Percentiles rank a stretch among this genome's conserved stretches.
Evolutionary conservation across 2,888 invertebrate species (phyloP).

Genomic region (Plusia festucae): DNA sequence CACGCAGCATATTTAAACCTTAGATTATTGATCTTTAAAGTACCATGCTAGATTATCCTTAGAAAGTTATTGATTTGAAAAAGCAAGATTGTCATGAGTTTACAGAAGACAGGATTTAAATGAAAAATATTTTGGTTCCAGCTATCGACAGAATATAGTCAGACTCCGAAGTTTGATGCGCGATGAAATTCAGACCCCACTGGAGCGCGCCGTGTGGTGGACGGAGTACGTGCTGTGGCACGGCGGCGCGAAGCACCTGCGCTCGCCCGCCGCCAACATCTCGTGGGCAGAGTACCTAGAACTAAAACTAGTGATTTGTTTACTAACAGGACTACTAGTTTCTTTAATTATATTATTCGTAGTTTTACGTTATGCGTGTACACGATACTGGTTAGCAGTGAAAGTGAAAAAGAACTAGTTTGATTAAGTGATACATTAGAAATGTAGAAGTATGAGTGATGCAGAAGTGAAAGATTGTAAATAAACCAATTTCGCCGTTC

Average conservation of each 20-base stretch:
- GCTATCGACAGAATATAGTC: slow-evolving; percentile 24
- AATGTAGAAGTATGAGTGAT: no score
- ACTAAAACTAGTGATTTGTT: neutral
- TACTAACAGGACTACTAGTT: neutral
- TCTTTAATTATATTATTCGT: neutral
- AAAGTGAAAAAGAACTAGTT: neutral
- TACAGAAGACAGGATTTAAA: no score
- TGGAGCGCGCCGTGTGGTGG: slow-evolving; percentile 4
- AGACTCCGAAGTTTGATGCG: slow-evolving; percentile 19
- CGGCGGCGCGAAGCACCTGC: slow-evolving; percentile 4
- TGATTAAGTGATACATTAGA: no score
- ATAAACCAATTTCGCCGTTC: no score
- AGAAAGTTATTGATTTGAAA: no score
- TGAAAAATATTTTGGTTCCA: slow-evolving; percentile 17
- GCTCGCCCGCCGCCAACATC: neutral
- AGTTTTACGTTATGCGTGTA: neutral
- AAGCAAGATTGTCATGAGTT: no score
- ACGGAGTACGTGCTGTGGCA: slow-evolving; percentile 4
- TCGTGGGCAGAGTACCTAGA: slow-evolving; percentile 1
- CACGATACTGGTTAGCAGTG: neutral
- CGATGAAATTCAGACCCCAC: slow-evolving; percentile 20
- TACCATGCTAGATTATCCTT: no score
- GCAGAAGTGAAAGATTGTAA: no score
- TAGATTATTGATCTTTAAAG: no score
- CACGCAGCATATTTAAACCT: no score